Evolutionary conservation across 2,888 invertebrate genomes (phyloP).

Genomic region (Oxycera nigricornis): DNA sequence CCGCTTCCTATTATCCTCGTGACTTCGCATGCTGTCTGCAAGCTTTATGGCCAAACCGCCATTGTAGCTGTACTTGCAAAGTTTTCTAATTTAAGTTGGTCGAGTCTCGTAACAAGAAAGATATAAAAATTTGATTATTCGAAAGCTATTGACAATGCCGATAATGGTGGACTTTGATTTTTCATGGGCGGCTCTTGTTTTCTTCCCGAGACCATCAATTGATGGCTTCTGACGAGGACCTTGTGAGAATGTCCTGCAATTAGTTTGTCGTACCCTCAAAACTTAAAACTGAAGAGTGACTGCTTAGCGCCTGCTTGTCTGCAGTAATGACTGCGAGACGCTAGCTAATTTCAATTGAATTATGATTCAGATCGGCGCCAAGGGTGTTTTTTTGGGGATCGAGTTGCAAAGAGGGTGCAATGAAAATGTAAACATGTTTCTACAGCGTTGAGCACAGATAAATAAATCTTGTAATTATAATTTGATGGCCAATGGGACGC

Average conservation of each 20-base stretch:
- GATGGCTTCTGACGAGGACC: not conserved
- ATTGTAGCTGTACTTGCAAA: constrained; percentile 42
- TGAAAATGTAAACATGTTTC: too few species aligned
- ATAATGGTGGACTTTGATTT: constrained; percentile 32
- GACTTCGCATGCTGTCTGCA: not conserved
- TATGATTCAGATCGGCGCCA: constrained; percentile 11
- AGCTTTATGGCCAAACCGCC: constrained; percentile 42
- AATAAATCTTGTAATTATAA: too few species aligned
- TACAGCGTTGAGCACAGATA: too few species aligned
- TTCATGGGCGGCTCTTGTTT: not conserved
- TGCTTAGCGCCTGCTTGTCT: constrained; percentile 23
- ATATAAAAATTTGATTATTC: constrained; percentile 44
- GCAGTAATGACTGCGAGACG: not conserved
- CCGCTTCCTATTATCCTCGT: not conserved
- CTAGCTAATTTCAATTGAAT: constrained; percentile 27
- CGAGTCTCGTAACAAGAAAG: constrained; percentile 44
- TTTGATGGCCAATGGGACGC: too few species aligned
- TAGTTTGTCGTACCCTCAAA: constrained; percentile 3
- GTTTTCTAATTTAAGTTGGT: constrained; percentile 46
- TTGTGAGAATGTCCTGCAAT: not conserved
- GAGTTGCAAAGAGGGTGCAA: too few species aligned
- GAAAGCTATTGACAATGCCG: constrained; percentile 38
- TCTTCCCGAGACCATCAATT: not conserved
- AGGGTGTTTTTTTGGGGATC: not conserved
- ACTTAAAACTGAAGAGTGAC: not conserved